These are phyloP conservation scores for Ptilorrhoa leucosticta DNA, from an alignment of 2,113 vertebrate genomes.

Conservation along the genomic window DNA sequence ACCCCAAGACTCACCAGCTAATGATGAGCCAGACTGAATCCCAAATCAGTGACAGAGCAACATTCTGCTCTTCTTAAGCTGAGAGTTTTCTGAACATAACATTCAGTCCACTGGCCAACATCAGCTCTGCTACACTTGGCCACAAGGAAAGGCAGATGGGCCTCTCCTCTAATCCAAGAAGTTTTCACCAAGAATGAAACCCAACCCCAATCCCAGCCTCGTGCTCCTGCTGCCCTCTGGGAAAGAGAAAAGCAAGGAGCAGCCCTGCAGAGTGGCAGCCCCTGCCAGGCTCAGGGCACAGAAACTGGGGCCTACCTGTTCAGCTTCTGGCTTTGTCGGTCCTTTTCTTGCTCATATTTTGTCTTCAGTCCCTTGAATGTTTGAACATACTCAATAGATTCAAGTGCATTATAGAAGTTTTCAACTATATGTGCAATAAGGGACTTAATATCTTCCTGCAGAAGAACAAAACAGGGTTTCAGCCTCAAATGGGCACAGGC, in stretches of 20 bases:
- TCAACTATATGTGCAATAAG: constrained; percentile 98
- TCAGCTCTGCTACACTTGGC: background rate
- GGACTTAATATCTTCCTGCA: constrained; percentile 95
- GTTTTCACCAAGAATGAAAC: background rate
- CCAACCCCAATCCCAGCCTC: background rate
- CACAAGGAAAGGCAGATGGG: background rate
- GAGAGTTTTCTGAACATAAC: background rate
- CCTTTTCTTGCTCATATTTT: constrained; percentile 96
- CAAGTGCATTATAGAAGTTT: constrained; percentile 98
- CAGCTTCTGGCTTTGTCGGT: constrained; percentile 91
- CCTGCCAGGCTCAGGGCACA: background rate
- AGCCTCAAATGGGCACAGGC: background rate
- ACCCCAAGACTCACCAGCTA: background rate
- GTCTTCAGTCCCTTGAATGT: constrained; percentile 98
- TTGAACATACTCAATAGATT: constrained; percentile 97
- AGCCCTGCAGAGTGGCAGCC: background rate
- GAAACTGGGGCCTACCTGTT: constrained; percentile 78
- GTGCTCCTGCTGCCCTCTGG: background rate
- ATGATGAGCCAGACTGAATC: background rate
- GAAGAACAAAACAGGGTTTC: constrained; percentile 41
- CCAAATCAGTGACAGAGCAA: background rate
- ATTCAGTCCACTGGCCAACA: background rate
- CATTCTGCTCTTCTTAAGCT: background rate
- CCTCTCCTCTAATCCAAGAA: background rate
- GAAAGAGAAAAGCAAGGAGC: background rate